Evolutionary conservation across 2,888 invertebrate species (phyloP).

Genomic region (Nemotelus pantherinus): DNA sequence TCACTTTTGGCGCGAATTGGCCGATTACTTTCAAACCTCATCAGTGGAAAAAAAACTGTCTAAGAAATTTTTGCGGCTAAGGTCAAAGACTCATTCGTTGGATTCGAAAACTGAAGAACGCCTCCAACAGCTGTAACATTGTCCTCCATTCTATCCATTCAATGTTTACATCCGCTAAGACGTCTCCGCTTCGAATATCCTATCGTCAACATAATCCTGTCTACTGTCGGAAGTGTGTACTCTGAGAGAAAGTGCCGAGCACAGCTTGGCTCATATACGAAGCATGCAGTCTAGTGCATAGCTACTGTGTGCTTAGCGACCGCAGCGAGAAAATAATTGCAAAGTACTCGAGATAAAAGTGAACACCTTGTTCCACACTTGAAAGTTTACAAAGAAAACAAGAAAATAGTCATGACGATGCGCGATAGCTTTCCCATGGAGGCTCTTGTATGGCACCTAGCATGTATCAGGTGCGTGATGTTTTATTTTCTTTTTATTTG

Average conservation of each 20-base stretch:
- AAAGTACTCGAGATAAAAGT: slow-evolving; percentile 36
- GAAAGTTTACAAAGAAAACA: slow-evolving; percentile 36
- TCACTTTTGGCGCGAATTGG: too few species aligned
- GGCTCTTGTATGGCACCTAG: background rate
- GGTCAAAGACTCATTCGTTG: background rate
- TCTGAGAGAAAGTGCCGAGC: background rate
- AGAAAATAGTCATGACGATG: background rate
- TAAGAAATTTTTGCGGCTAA: background rate
- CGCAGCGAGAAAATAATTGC: slow-evolving; percentile 37
- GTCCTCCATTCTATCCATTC: background rate
- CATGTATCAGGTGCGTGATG: background rate
- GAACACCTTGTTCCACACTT: slow-evolving; percentile 37
- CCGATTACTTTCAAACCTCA: too few species aligned
- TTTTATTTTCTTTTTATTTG: background rate
- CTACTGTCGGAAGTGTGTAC: background rate
- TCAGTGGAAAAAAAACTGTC: background rate
- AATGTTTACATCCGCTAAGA: slow-evolving; percentile 10
- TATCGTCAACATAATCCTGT: background rate
- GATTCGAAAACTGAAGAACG: background rate
- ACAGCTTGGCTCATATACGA: background rate
- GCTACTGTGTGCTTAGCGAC: slow-evolving; percentile 6
- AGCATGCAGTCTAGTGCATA: background rate
- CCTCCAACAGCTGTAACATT: background rate
- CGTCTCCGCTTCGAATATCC: slow-evolving; percentile 4
- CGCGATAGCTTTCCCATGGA: background rate